Percentiles rank a stretch among this genome's conserved stretches.
Conservation (phyloP, 92 coral and sea anemone species). For the Pocillopora meandrina region DNA sequence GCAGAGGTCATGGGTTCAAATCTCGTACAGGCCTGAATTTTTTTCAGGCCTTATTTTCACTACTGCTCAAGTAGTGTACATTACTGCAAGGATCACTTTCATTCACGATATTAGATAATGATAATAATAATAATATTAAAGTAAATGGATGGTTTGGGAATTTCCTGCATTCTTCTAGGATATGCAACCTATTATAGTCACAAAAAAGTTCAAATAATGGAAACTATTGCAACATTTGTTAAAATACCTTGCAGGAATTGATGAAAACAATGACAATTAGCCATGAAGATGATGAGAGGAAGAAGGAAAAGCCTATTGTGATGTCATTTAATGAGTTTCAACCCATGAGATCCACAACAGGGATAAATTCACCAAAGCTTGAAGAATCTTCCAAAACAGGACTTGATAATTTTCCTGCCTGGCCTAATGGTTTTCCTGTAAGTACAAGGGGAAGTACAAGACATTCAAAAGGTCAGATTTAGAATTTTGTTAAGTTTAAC, state of each 20-base stretch:
- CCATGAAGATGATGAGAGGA: conserved; percentile 39
- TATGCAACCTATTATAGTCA: too few species aligned
- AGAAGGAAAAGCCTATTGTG: conserved; percentile 72
- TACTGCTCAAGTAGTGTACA: too few species aligned
- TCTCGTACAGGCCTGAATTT: too few species aligned
- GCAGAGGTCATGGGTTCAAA: too few species aligned
- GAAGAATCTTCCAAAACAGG: conserved; percentile 9
- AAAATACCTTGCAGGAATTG: conserved; percentile 4
- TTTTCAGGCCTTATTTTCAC: too few species aligned
- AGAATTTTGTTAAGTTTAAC: not conserved
- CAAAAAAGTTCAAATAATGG: too few species aligned
- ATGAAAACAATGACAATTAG: not conserved
- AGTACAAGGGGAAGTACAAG: not conserved
- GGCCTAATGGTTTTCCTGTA: conserved; percentile 13
- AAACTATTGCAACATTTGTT: too few species aligned
- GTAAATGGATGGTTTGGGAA: too few species aligned
- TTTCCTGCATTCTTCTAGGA: too few species aligned
- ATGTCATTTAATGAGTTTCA: conserved; percentile 82
- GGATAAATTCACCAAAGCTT: conserved; percentile 15
- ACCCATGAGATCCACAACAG: conserved; percentile 26
- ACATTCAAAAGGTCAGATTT: not conserved
- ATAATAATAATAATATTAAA: too few species aligned
- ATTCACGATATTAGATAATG: too few species aligned
- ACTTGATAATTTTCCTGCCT: conserved; percentile 24
- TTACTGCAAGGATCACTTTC: too few species aligned